Conservation (phyloP, 2,797 vertebrate species). For the Neostethus bicornis region DNA sequence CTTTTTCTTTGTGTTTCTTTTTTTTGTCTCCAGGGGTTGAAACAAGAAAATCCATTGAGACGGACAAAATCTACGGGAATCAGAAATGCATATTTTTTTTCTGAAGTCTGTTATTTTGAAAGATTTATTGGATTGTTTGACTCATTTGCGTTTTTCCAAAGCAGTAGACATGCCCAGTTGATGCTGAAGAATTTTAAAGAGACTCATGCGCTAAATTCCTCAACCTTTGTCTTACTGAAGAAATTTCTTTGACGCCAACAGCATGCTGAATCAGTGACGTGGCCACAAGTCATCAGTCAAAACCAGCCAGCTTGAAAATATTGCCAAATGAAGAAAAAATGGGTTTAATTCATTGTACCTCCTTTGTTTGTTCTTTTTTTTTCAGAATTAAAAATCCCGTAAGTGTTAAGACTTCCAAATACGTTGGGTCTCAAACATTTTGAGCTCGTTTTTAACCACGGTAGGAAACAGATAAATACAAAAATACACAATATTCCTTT, state of each 20-base stretch:
- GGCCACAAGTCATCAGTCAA: constrained; percentile 29
- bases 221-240: constrained; percentile 6
- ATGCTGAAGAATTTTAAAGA: constrained; percentile 13
- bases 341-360: neutral
- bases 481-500: constrained; percentile 30
- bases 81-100: neutral
- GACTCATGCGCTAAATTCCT: constrained; percentile 32
- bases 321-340: neutral
- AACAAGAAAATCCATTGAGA: neutral
- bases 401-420: constrained; percentile 14
- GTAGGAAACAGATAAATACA: constrained; percentile 27
- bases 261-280: constrained; percentile 32
- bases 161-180: constrained; percentile 26
- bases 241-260: constrained; percentile 1
- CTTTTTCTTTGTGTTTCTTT: too few species aligned
- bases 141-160: constrained; percentile 9
- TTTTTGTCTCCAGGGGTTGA: neutral
- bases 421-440: neutral
- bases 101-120: constrained; percentile 2
- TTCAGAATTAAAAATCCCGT: constrained; percentile 2
- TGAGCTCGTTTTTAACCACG: constrained; percentile 19
- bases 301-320: constrained; percentile 3
- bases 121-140: constrained; percentile 4
- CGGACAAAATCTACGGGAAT: too few species aligned
- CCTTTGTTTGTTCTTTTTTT: neutral